These are phyloP conservation scores for Chelon auratus DNA, from an alignment of 2,797 vertebrate species.

Conservation along the genomic window DNA sequence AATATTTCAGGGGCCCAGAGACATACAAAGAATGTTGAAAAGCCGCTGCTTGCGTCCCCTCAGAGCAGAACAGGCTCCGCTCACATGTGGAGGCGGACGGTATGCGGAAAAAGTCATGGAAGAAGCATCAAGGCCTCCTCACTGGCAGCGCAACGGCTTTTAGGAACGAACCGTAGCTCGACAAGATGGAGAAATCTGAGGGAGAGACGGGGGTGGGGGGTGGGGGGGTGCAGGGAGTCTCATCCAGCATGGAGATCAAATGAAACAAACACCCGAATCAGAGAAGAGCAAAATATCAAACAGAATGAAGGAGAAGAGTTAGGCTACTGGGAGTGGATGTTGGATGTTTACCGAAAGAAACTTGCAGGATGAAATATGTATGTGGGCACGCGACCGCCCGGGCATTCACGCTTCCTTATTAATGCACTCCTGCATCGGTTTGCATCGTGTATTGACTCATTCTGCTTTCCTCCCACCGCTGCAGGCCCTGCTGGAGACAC, in stretches of 20 bases:
- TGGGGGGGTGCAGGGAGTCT: slow-evolving; percentile 56
- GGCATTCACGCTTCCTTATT: slow-evolving; percentile 52
- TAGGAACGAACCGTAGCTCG: slow-evolving; percentile 68
- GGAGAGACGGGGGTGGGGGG: slow-evolving; percentile 6
- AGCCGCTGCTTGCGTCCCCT: slow-evolving; percentile 67
- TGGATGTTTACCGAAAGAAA: slow-evolving; percentile 74
- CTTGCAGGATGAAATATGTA: slow-evolving; percentile 71
- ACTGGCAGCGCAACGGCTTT: slow-evolving; percentile 62
- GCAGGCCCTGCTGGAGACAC: slow-evolving; percentile 94
- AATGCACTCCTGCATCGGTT: slow-evolving; percentile 41
- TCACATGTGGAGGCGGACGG: slow-evolving; percentile 63
- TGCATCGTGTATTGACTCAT: slow-evolving; percentile 38
- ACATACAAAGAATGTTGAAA: slow-evolving; percentile 77
- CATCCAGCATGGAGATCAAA: slow-evolving; percentile 77
- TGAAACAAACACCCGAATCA: slow-evolving; percentile 80
- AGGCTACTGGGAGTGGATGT: slow-evolving; percentile 69
- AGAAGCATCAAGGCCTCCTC: slow-evolving; percentile 64
- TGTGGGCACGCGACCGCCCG: slow-evolving; percentile 42
- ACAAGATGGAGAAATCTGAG: slow-evolving; percentile 61
- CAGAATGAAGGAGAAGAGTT: slow-evolving; percentile 71
- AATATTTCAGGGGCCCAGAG: slow-evolving; percentile 83
- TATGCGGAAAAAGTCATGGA: slow-evolving; percentile 57
- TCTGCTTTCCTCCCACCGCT: slow-evolving; percentile 50
- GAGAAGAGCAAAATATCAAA: slow-evolving; percentile 79
- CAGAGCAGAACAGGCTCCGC: slow-evolving; percentile 68